Base-by-base conservation (phyloP, 1,140 invertebrate species). In the Muscidifurax raptorellus region DNA sequence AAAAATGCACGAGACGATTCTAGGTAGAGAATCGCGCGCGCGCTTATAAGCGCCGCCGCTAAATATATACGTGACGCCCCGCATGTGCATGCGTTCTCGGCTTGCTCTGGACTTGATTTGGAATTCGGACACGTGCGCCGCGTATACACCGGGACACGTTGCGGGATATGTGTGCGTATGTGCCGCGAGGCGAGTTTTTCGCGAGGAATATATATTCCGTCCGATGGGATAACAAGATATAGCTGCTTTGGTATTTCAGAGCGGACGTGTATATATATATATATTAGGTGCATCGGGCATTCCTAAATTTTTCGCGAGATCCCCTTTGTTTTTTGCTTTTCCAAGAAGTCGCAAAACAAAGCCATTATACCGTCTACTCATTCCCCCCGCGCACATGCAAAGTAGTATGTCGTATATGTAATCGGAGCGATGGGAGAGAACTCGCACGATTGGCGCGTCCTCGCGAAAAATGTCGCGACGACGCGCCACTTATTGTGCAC, bases 401-500 rank as follows among this genome's bases (percentile, higher is more conserved):
- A 40, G n/a, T 40, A 40, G 36, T 10, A n/a, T n/a, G n/a, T n/a
- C n/a, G n/a, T n/a, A n/a, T 7, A 10, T 40, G 80, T 81, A 81
- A 81, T 30, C 27, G 44, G 80, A 81, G 80, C 67, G 47, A 72
- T 27, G 78, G 27, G 64, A 71, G 52, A 36, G 28, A 7, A 40
- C 30, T 66, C 30, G 40, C 27, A 18, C 66, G 27, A 72, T 72
- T 74, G 44, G 80, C 18, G 36, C 69, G 80, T 74, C 80, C 69
- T 81, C 80, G 69, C 22, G 67, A 81, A 81, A 81, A 81, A 81
- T 81, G 44, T 74, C 44, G 40, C 47, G 44, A 59, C 22, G 52
- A 74, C 69, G 80, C 69, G 69, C 80, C 30, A 74, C 69, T 75
- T 40, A 80, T 80, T 80, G 64, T 69, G 36, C 30, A 30, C 40